A percentile compares a stretch with the other conserved stretches of the same genome.
Conservation (phyloP, 2,113 vertebrate species). For the Sander vitreus region DNA sequence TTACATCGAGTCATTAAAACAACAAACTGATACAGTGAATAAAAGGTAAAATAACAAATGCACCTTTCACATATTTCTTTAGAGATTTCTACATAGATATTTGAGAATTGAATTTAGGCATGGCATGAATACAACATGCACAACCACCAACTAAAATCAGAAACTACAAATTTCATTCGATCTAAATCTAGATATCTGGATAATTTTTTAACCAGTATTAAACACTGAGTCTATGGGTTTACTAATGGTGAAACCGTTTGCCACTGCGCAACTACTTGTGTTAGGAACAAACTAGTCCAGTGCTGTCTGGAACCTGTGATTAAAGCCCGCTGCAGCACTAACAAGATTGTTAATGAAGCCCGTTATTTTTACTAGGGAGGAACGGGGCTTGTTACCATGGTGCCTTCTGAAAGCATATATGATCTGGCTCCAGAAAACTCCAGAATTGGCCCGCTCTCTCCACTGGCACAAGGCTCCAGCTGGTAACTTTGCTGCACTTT, state of each 20-base stretch:
- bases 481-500: constrained; percentile 43
- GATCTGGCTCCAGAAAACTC: constrained; percentile 67
- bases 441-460: constrained; percentile 62
- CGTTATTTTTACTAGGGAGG: constrained; percentile 51
- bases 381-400: constrained; percentile 60
- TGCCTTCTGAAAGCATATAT: constrained; percentile 68
- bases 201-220: neutral
- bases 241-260: constrained; percentile 10
- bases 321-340: constrained; percentile 51
- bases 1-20: constrained; percentile 43
- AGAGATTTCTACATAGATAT: constrained; percentile 6
- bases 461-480: constrained; percentile 52
- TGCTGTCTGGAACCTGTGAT: constrained; percentile 49
- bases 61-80: neutral
- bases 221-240: neutral
- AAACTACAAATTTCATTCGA: neutral
- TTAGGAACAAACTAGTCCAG: neutral
- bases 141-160: neutral
- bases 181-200: constrained; percentile 9
- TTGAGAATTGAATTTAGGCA: neutral
- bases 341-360: constrained; percentile 71
- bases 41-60: neutral
- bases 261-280: constrained; percentile 13
- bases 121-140: neutral
- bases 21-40: constrained; percentile 6